Percentiles rank a stretch among this genome's conserved stretches.
These are phyloP conservation scores for Sceliomorpha sp. DNA, from an alignment of 2,888 invertebrate genomes.

Conservation along the genomic window DNA sequence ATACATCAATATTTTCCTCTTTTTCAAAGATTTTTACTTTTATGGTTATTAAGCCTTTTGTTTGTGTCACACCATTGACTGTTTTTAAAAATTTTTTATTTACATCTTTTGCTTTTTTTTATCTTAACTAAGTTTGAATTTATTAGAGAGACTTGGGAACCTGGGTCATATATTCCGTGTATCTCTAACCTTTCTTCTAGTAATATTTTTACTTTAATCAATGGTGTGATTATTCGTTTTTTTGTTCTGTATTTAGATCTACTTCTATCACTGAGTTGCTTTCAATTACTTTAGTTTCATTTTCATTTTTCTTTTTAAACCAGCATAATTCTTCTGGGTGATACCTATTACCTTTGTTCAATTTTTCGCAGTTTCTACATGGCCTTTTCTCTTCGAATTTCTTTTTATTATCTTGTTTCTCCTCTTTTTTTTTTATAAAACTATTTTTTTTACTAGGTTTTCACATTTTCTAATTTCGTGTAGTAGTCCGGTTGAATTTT, in stretches of 20 bases:
- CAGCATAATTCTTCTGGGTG: too few relatives aligned
- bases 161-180: slow-evolving; percentile 54
- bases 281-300: background rate
- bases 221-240: slow-evolving; percentile 58
- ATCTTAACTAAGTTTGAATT: slow-evolving; percentile 54
- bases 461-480: too few relatives aligned
- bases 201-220: slow-evolving; percentile 54
- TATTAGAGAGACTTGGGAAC: slow-evolving; percentile 58
- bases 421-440: too few relatives aligned
- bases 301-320: too few relatives aligned
- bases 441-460: too few relatives aligned
- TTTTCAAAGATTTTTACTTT: slow-evolving; percentile 59
- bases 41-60: slow-evolving; percentile 53
- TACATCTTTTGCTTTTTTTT: slow-evolving; percentile 34
- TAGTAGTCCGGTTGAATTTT: too few relatives aligned
- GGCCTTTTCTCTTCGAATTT: too few relatives aligned
- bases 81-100: slow-evolving; percentile 53
- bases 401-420: too few relatives aligned
- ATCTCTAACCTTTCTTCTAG: slow-evolving; percentile 44
- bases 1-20: slow-evolving; percentile 56
- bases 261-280: slow-evolving; percentile 46
- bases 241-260: slow-evolving; percentile 34
- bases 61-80: slow-evolving; percentile 59
- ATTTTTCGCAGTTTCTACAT: too few relatives aligned
- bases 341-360: too few relatives aligned